Evolutionary conservation across 2,797 vertebrate species (phyloP).

Genomic region (Trachurus trachurus): DNA sequence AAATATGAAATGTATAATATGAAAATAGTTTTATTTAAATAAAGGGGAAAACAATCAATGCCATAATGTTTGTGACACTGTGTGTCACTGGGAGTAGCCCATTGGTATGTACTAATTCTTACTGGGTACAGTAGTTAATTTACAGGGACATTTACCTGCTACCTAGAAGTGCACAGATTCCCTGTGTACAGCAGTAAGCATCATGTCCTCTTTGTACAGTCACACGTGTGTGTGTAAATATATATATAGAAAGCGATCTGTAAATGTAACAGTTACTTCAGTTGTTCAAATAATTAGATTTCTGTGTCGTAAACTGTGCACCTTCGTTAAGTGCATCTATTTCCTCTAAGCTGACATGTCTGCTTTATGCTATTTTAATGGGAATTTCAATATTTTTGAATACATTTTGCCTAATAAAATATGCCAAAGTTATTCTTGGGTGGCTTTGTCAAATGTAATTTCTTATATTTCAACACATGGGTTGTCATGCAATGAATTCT

Average conservation of each 20-base stretch:
- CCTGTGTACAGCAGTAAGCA: constrained; percentile 85
- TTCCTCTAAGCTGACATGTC: constrained; percentile 68
- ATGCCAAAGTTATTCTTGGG: constrained; percentile 76
- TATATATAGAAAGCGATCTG: constrained; percentile 54
- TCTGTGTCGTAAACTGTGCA: constrained; percentile 76
- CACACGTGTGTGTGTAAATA: constrained; percentile 46
- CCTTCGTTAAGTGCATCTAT: constrained; percentile 72
- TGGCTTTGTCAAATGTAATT: constrained; percentile 64
- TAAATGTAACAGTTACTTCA: constrained; percentile 71
- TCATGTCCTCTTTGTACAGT: constrained; percentile 80
- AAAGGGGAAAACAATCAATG: constrained; percentile 79
- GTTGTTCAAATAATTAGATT: constrained; percentile 68
- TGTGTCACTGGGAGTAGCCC: constrained; percentile 99
- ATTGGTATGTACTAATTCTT: constrained; percentile 91
- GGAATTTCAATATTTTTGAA: constrained; percentile 74
- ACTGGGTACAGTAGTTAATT: constrained; percentile 94
- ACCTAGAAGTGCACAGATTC: constrained; percentile 79
- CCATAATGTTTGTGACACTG: constrained; percentile 96
- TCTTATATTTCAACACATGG: constrained; percentile 57
- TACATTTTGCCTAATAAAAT: constrained; percentile 78
- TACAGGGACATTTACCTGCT: constrained; percentile 88
- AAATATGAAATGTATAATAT: constrained; percentile 93
- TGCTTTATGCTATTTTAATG: constrained; percentile 75
- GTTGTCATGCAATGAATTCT: constrained; percentile 58
- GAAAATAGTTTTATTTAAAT: constrained; percentile 89